Evolutionary conservation across 2,888 invertebrate genomes (phyloP).

Genomic region (Epinotia bilunana): DNA sequence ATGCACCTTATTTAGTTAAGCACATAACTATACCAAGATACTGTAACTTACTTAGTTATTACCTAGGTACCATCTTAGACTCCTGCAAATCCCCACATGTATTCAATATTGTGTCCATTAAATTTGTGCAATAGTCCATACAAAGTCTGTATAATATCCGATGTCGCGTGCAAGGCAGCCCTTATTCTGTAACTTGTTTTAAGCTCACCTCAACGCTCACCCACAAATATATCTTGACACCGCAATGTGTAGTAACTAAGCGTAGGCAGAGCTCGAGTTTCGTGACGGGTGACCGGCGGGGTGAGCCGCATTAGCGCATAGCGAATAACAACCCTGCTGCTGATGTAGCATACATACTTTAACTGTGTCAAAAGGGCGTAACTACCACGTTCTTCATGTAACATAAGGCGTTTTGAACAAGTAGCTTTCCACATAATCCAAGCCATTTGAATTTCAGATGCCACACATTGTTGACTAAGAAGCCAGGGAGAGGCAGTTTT

Average conservation of each 20-base stretch:
- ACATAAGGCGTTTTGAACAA: background rate
- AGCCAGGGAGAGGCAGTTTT: background rate
- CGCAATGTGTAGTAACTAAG: too few relatives aligned
- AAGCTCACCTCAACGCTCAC: too few relatives aligned
- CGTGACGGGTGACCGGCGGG: too few relatives aligned
- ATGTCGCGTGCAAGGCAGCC: slow-evolving; percentile 4
- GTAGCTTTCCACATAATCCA: background rate
- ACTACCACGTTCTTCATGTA: background rate
- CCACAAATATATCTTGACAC: too few relatives aligned
- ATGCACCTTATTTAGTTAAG: background rate
- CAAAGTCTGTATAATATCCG: slow-evolving; percentile 31
- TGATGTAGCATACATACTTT: slow-evolving; percentile 16
- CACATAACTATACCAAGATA: background rate
- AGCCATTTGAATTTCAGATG: too few relatives aligned
- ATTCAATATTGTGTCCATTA: slow-evolving; percentile 15
- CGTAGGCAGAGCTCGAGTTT: too few relatives aligned
- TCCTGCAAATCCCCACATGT: background rate
- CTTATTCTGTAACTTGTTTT: too few relatives aligned
- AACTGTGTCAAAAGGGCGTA: background rate
- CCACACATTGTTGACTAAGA: slow-evolving; percentile 10
- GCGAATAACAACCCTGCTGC: background rate
- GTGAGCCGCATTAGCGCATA: too few relatives aligned
- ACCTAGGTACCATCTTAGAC: background rate
- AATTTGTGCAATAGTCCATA: slow-evolving; percentile 15
- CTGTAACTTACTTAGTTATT: background rate